Percentiles rank a stretch among this genome's conserved stretches.
These are phyloP conservation scores for Dorcus hopei DNA, from an alignment of 2,888 invertebrate species.

Conservation along the genomic window DNA sequence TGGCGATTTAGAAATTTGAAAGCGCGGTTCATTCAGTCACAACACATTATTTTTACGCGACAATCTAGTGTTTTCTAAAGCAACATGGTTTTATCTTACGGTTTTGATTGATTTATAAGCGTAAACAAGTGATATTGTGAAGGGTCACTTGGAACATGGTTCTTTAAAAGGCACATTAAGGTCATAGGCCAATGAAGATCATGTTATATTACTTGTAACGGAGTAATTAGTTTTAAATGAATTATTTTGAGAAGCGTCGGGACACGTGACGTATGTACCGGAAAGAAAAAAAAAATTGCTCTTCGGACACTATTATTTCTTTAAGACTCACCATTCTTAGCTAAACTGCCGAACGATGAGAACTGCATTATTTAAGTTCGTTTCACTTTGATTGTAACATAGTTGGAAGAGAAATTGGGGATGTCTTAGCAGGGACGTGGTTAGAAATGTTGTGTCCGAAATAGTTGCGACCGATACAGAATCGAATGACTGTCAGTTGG, in stretches of 20 bases:
- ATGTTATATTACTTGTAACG: constrained; percentile 15
- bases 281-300: neutral
- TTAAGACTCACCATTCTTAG: constrained; percentile 31
- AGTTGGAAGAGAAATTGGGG: neutral
- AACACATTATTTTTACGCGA: constrained; percentile 5
- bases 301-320: neutral
- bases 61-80: constrained; percentile 5
- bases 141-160: constrained; percentile 22
- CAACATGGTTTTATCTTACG: constrained; percentile 2
- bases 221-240: constrained; percentile 19
- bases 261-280: constrained; percentile 1
- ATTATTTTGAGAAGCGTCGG: neutral
- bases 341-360: constrained; percentile 24
- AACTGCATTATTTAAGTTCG: constrained; percentile 28
- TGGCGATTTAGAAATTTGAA: constrained; percentile 1
- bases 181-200: constrained; percentile 16
- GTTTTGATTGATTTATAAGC: constrained; percentile 23
- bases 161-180: constrained; percentile 17
- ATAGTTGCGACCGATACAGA: constrained; percentile 8
- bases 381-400: neutral
- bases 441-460: constrained; percentile 1
- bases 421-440: constrained; percentile 1
- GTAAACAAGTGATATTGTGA: constrained; percentile 24
- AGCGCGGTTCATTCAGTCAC: constrained; percentile 1
- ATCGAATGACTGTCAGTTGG: constrained; percentile 35